Evolutionary conservation across 92 coral and sea anemone genomes (phyloP).

Genomic region (Anthopleura xanthogrammica): DNA sequence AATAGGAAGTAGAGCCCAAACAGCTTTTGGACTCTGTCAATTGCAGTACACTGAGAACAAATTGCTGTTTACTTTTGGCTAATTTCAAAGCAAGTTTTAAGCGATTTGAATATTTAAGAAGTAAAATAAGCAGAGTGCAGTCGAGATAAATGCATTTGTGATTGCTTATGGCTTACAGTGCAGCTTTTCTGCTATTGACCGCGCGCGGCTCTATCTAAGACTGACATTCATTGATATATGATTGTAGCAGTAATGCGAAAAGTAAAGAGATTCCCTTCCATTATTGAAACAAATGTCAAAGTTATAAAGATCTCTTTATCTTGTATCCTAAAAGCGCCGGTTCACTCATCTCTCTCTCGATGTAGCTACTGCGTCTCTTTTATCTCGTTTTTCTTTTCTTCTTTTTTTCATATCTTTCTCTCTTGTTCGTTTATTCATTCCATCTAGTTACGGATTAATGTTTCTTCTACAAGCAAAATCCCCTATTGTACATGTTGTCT

Average conservation of each 20-base stretch:
- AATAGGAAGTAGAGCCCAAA: conserved; percentile 4
- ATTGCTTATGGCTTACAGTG: not conserved
- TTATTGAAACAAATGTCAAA: not conserved
- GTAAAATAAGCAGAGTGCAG: conserved; percentile 9
- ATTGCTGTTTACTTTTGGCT: conserved; percentile 18
- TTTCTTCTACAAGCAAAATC: not conserved
- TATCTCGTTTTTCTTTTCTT: not conserved
- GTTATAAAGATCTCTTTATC: conserved; percentile 7
- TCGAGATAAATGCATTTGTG: conserved; percentile 9
- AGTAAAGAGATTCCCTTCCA: not conserved
- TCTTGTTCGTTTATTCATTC: not conserved
- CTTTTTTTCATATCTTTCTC: not conserved
- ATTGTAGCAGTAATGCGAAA: not conserved
- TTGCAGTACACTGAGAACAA: conserved; percentile 2
- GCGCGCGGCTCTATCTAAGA: not conserved
- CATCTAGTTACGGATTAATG: not conserved
- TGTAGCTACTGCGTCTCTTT: not conserved
- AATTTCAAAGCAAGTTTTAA: conserved; percentile 9
- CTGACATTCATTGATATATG: not conserved
- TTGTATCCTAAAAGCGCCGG: not conserved
- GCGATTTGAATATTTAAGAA: conserved; percentile 8
- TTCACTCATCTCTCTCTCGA: not conserved
- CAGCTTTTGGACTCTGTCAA: conserved; percentile 4
- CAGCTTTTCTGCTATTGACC: not conserved
- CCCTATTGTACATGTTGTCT: not conserved